phyloP scores from a whole-genome alignment of 2,113 vertebrate genomes.

The Semicossyphus pulcher region DNA sequence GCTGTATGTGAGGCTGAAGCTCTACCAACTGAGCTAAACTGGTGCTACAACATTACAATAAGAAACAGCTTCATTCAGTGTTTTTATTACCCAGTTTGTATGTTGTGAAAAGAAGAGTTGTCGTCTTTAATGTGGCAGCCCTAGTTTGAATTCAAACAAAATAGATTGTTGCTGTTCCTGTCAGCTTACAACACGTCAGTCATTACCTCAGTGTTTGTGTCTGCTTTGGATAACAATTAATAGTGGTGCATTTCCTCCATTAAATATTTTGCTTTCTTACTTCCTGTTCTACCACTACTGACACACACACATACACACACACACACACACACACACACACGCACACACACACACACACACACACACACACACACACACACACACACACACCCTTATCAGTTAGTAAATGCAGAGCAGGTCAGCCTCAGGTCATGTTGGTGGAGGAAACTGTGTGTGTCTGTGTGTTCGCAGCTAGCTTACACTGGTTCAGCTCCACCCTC shows the following conservation, averaged over 20 bases:
- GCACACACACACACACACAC: not conserved
- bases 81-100: too few species aligned
- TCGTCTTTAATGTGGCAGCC: too few species aligned
- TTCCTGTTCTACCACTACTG: constrained; percentile 35
- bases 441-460: constrained; percentile 4
- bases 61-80: too few species aligned
- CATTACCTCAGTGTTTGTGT: too few species aligned
- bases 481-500: constrained; percentile 46
- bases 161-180: too few species aligned
- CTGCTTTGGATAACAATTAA: too few species aligned
- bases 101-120: too few species aligned
- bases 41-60: too few species aligned
- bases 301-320: constrained; percentile 2
- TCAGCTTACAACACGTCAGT: too few species aligned
- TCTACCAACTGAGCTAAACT: too few species aligned
- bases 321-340: not conserved
- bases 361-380: not conserved
- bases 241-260: constrained; percentile 42
- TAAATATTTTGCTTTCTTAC: constrained; percentile 5
- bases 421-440: not conserved
- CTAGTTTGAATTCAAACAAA: too few species aligned
- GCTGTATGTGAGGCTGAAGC: too few species aligned
- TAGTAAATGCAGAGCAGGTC: not conserved
- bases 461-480: constrained; percentile 10
- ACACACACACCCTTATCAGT: not conserved